A percentile compares a stretch with the other conserved stretches of the same genome.
phyloP scores from a whole-genome alignment of 2,113 vertebrate species.

The Zosterops pallidus region DNA sequence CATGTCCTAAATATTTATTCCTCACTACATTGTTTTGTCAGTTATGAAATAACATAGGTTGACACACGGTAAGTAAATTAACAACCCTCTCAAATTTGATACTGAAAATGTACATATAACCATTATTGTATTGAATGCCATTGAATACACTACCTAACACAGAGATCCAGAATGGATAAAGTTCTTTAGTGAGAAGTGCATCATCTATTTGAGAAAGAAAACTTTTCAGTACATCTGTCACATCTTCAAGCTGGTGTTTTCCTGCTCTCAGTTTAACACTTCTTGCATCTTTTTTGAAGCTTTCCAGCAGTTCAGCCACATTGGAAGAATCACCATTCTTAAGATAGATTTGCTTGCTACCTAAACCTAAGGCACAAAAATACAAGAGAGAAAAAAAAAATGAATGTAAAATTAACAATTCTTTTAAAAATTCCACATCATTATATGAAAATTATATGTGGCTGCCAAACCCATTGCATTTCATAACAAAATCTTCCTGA shows the following conservation, averaged over 20 bases:
- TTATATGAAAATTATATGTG: neutral
- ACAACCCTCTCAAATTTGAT: neutral
- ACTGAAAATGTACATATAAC: neutral
- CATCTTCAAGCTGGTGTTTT: constrained; percentile 88
- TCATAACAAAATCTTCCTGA: neutral
- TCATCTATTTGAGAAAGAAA: constrained; percentile 89
- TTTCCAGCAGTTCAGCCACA: constrained; percentile 81
- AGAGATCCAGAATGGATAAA: constrained; percentile 96
- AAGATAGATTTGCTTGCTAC: constrained; percentile 87
- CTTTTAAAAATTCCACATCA: neutral
- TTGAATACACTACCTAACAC: constrained; percentile 79
- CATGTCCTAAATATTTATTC: neutral
- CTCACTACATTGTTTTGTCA: neutral
- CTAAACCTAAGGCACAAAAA: constrained; percentile 80
- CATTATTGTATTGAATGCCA: neutral
- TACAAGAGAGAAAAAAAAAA: neutral
- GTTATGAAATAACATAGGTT: neutral
- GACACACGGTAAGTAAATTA: neutral
- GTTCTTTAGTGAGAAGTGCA: constrained; percentile 91
- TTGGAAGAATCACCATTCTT: constrained; percentile 78
- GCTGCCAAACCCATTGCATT: neutral
- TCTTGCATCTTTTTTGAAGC: constrained; percentile 88
- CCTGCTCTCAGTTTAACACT: constrained; percentile 89
- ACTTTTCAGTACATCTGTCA: constrained; percentile 86
- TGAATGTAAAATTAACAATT: neutral